phyloP scores from a whole-genome alignment of 2,113 vertebrate species.

The Gobio gobio region DNA sequence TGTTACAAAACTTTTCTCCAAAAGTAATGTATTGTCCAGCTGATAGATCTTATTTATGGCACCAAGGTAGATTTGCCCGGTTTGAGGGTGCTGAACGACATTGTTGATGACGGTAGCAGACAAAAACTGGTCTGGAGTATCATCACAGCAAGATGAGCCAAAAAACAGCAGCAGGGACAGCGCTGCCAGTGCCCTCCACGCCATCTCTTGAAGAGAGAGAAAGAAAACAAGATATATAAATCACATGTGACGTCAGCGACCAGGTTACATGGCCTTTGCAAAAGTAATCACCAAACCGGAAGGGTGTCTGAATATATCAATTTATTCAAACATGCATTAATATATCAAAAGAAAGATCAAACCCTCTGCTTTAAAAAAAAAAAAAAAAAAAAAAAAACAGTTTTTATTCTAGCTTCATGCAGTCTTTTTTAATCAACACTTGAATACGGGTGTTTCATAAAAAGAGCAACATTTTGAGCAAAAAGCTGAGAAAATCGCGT shows the following conservation, averaged over 20 bases:
- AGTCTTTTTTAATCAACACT: too few relatives aligned
- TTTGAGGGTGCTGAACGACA: conserved; percentile 78
- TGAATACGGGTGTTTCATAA: too few relatives aligned
- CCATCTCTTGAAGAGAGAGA: conserved; percentile 65
- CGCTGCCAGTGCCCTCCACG: conserved; percentile 61
- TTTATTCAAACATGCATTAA: not conserved
- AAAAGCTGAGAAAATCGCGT: too few relatives aligned
- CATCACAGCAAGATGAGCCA: not conserved
- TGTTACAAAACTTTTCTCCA: conserved; percentile 65
- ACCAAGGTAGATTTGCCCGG: conserved; percentile 87
- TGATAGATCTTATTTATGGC: conserved; percentile 89
- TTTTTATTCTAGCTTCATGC: too few relatives aligned
- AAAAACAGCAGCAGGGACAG: conserved; percentile 32
- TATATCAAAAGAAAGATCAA: too few relatives aligned
- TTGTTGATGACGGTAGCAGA: conserved; percentile 85
- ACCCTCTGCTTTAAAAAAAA: too few relatives aligned
- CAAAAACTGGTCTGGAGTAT: conserved; percentile 51
- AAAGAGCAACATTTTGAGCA: too few relatives aligned
- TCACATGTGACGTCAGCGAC: not conserved
- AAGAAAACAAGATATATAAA: not conserved
- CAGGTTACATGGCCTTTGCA: not conserved
- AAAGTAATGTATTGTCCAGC: conserved; percentile 74
- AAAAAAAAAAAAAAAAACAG: too few relatives aligned
- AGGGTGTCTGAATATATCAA: not conserved
- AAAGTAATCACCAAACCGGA: not conserved